A percentile compares a stretch with the other conserved stretches of the same genome.
phyloP scores from a whole-genome alignment of 1,140 invertebrate species.

The Agrypnia vestita region DNA sequence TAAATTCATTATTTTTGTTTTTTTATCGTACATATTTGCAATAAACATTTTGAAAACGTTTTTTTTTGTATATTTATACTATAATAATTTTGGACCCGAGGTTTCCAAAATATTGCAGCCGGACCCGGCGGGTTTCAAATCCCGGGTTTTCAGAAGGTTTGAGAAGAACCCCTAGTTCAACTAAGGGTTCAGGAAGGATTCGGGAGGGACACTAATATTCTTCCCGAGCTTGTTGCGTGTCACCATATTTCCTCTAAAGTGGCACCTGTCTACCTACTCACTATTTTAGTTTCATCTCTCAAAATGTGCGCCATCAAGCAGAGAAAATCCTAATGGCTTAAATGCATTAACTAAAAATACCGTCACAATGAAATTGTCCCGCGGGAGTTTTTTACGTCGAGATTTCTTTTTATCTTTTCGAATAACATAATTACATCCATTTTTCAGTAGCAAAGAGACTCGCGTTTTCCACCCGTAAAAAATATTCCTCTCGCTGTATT shows the following conservation, averaged over 20 bases:
- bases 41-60: too few relatives aligned
- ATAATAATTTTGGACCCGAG: too few relatives aligned
- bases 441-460: conserved; percentile 6
- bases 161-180: too few relatives aligned
- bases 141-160: too few relatives aligned
- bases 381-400: background rate
- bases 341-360: conserved; percentile 12
- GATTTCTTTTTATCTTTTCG: conserved; percentile 11
- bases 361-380: background rate
- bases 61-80: too few relatives aligned
- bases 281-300: background rate
- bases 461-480: background rate
- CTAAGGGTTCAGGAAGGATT: too few relatives aligned
- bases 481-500: background rate
- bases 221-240: background rate
- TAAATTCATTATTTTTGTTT: too few relatives aligned
- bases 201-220: background rate
- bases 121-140: too few relatives aligned
- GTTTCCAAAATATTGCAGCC: too few relatives aligned
- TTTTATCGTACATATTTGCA: too few relatives aligned
- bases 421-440: conserved; percentile 7
- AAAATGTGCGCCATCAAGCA: background rate
- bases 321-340: conserved; percentile 4
- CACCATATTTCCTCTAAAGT: background rate
- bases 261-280: background rate